A percentile compares a stretch with the other conserved stretches of the same genome.
Evolutionary conservation across 2,888 invertebrate species (phyloP).

Genomic region (Ormyrus labotus): DNA sequence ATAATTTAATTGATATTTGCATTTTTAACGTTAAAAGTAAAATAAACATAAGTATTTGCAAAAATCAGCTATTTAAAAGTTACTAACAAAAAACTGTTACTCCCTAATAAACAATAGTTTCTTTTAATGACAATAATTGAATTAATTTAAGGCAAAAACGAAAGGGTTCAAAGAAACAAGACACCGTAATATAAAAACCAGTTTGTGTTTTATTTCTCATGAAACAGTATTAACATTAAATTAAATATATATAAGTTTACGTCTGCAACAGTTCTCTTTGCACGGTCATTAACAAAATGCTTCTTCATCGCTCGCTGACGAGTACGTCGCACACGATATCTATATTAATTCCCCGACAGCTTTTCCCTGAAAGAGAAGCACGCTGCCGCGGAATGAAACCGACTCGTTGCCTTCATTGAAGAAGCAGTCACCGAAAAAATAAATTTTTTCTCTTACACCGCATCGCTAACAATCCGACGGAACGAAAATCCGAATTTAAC

Average conservation of each 20-base stretch:
- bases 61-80: no score
- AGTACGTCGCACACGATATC: conserved; percentile 15
- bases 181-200: conserved; percentile 61
- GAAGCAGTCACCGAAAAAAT: conserved; percentile 39
- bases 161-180: not conserved
- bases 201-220: conserved; percentile 64
- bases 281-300: conserved; percentile 55
- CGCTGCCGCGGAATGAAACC: conserved; percentile 4
- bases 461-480: conserved; percentile 1
- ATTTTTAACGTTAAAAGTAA: no score
- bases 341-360: conserved; percentile 14
- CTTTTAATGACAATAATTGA: no score
- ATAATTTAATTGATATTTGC: no score
- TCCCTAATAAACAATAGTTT: no score
- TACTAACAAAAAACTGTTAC: no score
- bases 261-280: conserved; percentile 48
- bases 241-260: conserved; percentile 58
- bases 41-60: no score
- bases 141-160: no score
- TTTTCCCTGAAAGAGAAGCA: not conserved
- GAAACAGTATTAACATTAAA: conserved; percentile 64
- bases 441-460: conserved; percentile 23
- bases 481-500: conserved; percentile 10
- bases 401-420: conserved; percentile 5
- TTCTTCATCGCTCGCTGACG: conserved; percentile 6